phyloP scores from a whole-genome alignment of 2,888 invertebrate genomes.

The Siphonodentalium dalli region DNA sequence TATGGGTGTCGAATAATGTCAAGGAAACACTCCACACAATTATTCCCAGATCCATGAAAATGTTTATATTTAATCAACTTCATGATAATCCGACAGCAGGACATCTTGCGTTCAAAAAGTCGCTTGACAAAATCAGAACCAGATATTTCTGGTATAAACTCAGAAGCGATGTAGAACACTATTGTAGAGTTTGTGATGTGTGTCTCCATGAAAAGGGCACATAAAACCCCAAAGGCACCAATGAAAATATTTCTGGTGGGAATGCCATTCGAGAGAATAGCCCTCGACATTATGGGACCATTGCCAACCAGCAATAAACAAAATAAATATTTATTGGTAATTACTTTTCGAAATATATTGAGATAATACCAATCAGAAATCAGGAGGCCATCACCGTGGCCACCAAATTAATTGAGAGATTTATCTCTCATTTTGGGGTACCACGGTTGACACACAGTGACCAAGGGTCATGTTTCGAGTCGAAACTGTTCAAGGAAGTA shows the following conservation, averaged over 20 bases:
- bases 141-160: constrained; percentile 13
- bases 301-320: constrained; percentile 13
- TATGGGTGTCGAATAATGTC: constrained; percentile 5
- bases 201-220: constrained; percentile 8
- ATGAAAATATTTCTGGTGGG: constrained; percentile 16
- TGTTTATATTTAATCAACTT: not conserved
- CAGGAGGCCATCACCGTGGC: constrained; percentile 16
- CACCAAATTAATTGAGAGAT: constrained; percentile 6
- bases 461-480: constrained; percentile 20
- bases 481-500: constrained; percentile 13
- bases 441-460: constrained; percentile 15
- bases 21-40: too few species aligned
- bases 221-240: constrained; percentile 10
- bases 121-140: too few species aligned
- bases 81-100: constrained; percentile 4
- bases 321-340: constrained; percentile 16
- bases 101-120: constrained; percentile 14
- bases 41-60: too few species aligned
- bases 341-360: constrained; percentile 20
- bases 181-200: constrained; percentile 16
- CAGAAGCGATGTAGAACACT: constrained; percentile 7
- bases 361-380: constrained; percentile 14
- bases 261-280: constrained; percentile 17
- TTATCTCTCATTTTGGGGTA: constrained; percentile 11
- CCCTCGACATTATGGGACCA: constrained; percentile 20